These are phyloP conservation scores for Clarias platycephalus DNA, from an alignment of 2,797 vertebrate genomes.

Conservation along the genomic window DNA sequence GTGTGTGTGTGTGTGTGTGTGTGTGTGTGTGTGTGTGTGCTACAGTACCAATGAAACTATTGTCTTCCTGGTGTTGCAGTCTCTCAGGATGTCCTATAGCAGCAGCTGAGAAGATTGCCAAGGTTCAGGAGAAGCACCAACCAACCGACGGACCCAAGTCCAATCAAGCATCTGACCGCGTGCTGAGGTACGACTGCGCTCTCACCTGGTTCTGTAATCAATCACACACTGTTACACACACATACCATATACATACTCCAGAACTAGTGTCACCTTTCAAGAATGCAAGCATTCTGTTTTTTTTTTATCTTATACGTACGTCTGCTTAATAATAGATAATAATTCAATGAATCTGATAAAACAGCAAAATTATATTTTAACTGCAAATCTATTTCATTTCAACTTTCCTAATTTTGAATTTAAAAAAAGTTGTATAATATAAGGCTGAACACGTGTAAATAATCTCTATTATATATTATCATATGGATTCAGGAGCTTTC, in stretches of 20 bases:
- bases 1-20: conserved; percentile 9
- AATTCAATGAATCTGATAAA: not conserved
- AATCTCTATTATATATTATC: not conserved
- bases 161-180: conserved; percentile 94
- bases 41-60: conserved; percentile 41
- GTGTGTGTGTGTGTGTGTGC: conserved; percentile 36
- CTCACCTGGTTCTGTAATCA: not conserved
- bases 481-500: not conserved
- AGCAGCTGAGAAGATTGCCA: conserved; percentile 95
- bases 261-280: not conserved
- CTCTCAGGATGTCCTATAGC: conserved; percentile 96
- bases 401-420: not conserved
- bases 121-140: conserved; percentile 96
- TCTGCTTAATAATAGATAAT: not conserved
- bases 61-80: conserved; percentile 77
- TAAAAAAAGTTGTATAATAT: not conserved
- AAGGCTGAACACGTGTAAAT: not conserved
- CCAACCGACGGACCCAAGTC: conserved; percentile 86
- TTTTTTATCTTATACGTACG: not conserved
- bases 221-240: not conserved
- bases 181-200: conserved; percentile 85
- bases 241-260: not conserved
- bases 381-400: not conserved
- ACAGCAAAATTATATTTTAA: not conserved
- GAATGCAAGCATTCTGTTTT: not conserved